These are phyloP conservation scores for Hippopotamyrus pictus DNA, from an alignment of 2,797 vertebrate genomes.

Conservation along the genomic window DNA sequence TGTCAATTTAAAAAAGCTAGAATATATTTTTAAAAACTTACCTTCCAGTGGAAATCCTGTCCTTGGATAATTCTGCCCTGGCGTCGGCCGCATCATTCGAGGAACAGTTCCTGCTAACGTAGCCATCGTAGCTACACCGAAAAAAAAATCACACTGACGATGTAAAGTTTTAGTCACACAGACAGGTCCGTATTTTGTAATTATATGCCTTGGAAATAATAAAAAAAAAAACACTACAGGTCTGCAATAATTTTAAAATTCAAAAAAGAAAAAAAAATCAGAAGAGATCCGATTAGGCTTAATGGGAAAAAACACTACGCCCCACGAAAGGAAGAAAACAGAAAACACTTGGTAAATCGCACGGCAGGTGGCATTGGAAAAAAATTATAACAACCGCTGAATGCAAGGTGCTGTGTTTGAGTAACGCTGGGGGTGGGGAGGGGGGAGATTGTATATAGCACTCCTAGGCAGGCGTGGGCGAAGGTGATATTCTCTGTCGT, in stretches of 20 bases:
- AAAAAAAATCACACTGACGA: slow-evolving; percentile 26
- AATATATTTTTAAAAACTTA: slow-evolving; percentile 44
- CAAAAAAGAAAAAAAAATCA: slow-evolving; percentile 18
- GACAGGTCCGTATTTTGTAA: slow-evolving; percentile 49
- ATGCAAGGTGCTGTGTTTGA: slow-evolving; percentile 23
- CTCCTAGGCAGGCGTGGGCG: slow-evolving; percentile 27
- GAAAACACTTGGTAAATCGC: slow-evolving; percentile 36
- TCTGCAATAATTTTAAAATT: slow-evolving; percentile 17
- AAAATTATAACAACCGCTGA: slow-evolving; percentile 27
- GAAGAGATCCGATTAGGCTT: slow-evolving; percentile 55
- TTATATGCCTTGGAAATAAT: slow-evolving; percentile 23
- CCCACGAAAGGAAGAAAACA: slow-evolving; percentile 42
- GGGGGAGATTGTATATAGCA: slow-evolving; percentile 22
- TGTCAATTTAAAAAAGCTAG: neutral
- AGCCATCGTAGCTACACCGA: slow-evolving; percentile 72
- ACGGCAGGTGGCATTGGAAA: slow-evolving; percentile 32
- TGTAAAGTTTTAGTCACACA: slow-evolving; percentile 36
- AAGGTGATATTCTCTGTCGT: slow-evolving; percentile 48
- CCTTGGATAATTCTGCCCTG: slow-evolving; percentile 86
- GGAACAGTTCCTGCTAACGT: slow-evolving; percentile 78
- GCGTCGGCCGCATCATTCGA: slow-evolving; percentile 85
- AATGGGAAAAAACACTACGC: slow-evolving; percentile 39
- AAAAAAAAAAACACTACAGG: neutral
- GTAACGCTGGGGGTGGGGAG: slow-evolving; percentile 18
- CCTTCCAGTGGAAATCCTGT: slow-evolving; percentile 89